These are phyloP conservation scores for Tapirus terrestris DNA, from an alignment of 2,113 vertebrate species.

Conservation along the genomic window DNA sequence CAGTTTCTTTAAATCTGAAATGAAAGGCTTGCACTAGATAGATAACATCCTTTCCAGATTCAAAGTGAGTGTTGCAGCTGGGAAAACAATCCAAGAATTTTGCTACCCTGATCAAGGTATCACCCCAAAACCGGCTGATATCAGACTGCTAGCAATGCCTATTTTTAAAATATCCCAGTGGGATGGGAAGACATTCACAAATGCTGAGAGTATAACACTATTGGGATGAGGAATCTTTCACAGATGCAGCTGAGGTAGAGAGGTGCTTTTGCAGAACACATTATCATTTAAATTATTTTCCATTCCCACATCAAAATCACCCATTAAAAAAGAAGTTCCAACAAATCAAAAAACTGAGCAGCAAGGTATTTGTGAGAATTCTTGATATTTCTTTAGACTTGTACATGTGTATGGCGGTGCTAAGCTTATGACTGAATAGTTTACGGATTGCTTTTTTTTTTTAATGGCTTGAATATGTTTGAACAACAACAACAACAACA, in stretches of 20 bases:
- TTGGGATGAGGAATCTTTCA: neutral
- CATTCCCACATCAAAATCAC: constrained; percentile 3
- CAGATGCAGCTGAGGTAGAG: neutral
- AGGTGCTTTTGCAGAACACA: constrained; percentile 1
- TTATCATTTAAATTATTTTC: constrained; percentile 65
- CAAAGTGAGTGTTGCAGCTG: neutral
- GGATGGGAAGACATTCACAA: neutral
- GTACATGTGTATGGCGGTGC: constrained; percentile 16
- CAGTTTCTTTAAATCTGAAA: neutral
- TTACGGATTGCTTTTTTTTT: constrained; percentile 78
- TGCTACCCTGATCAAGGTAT: neutral
- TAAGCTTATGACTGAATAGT: constrained; percentile 71
- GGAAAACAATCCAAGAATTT: constrained; percentile 8
- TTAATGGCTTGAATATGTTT: constrained; percentile 65
- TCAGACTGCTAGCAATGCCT: neutral
- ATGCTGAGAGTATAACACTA: neutral
- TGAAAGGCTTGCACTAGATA: neutral
- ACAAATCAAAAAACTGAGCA: constrained; percentile 42
- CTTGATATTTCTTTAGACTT: constrained; percentile 38
- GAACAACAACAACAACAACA: constrained; percentile 67
- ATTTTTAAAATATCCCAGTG: neutral
- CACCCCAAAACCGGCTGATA: neutral
- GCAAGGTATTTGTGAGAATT: constrained; percentile 57
- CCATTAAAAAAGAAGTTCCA: constrained; percentile 15
- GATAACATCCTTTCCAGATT: neutral